Percentiles rank a stretch among this genome's conserved stretches.
Evolutionary conservation across 2,888 invertebrate genomes (phyloP).

Genomic region (Gari tellinella): DNA sequence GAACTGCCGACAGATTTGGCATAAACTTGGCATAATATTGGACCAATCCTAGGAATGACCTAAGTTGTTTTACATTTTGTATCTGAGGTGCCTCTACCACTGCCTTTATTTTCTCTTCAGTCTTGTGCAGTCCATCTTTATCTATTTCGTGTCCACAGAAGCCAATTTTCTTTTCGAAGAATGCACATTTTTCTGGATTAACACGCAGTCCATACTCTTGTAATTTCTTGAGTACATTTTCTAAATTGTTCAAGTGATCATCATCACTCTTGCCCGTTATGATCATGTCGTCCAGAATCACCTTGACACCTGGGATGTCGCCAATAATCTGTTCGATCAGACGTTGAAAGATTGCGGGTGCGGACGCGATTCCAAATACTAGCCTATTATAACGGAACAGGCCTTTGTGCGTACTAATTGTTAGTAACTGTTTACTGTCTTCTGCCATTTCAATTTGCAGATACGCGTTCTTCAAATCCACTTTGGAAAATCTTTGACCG

Average conservation of each 20-base stretch:
- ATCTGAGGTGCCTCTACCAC: slow-evolving; percentile 30
- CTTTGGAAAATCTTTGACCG: slow-evolving; percentile 59
- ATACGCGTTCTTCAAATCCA: slow-evolving; percentile 69
- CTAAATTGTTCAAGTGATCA: slow-evolving; percentile 31
- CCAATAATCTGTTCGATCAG: slow-evolving; percentile 67
- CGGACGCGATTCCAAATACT: slow-evolving; percentile 62
- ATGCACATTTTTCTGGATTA: slow-evolving; percentile 43
- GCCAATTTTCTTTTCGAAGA: slow-evolving; percentile 29
- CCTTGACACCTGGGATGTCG: slow-evolving; percentile 47
- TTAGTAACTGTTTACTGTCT: slow-evolving; percentile 38
- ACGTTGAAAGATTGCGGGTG: slow-evolving; percentile 62
- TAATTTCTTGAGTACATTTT: slow-evolving; percentile 23
- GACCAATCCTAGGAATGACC: slow-evolving; percentile 35
- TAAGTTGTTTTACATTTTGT: slow-evolving; percentile 27
- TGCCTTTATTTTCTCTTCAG: slow-evolving; percentile 35
- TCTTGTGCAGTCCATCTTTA: slow-evolving; percentile 41
- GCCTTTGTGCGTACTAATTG: slow-evolving; percentile 65
- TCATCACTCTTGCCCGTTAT: slow-evolving; percentile 26
- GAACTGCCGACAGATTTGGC: slow-evolving; percentile 29
- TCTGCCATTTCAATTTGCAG: slow-evolving; percentile 53
- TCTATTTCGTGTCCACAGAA: slow-evolving; percentile 50
- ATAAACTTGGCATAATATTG: slow-evolving; percentile 44
- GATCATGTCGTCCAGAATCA: slow-evolving; percentile 45
- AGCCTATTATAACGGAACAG: slow-evolving; percentile 65
- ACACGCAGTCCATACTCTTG: slow-evolving; percentile 21